These are phyloP conservation scores for Spilarctia lutea DNA, from an alignment of 2,888 invertebrate species.

Conservation along the genomic window DNA sequence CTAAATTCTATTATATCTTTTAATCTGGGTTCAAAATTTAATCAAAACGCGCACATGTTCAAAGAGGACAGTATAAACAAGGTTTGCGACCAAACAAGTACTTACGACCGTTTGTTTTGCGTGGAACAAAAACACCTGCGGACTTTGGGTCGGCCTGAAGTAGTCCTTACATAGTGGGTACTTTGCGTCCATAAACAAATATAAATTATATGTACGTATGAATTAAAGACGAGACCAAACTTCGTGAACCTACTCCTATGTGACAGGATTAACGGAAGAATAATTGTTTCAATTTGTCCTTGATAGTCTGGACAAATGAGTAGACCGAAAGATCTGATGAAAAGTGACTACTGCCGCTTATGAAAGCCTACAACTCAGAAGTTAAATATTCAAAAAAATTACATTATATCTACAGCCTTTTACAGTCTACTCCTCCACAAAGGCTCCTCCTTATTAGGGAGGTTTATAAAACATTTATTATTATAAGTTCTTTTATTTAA, in stretches of 20 bases:
- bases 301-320: no score
- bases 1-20: constrained; percentile 4
- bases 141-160: constrained; percentile 45
- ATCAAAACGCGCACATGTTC: constrained; percentile 48
- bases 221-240: constrained; percentile 4
- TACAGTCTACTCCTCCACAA: no score
- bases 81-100: constrained; percentile 65
- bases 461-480: no score
- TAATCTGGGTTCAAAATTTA: constrained; percentile 35
- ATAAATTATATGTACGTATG: constrained; percentile 24
- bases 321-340: no score
- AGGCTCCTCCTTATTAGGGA: no score
- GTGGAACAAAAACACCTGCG: constrained; percentile 66
- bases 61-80: constrained; percentile 63
- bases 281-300: no score
- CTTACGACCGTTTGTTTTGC: constrained; percentile 63
- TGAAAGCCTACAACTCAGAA: no score
- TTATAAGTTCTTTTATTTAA: no score
- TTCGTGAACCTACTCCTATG: not conserved
- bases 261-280: not conserved
- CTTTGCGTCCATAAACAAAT: constrained; percentile 33
- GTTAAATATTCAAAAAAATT: no score
- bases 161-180: constrained; percentile 44
- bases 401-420: no score
- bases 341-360: no score